Conservation (phyloP, 2,888 invertebrate genomes). For the Hirtodrosophila cameraria region DNA sequence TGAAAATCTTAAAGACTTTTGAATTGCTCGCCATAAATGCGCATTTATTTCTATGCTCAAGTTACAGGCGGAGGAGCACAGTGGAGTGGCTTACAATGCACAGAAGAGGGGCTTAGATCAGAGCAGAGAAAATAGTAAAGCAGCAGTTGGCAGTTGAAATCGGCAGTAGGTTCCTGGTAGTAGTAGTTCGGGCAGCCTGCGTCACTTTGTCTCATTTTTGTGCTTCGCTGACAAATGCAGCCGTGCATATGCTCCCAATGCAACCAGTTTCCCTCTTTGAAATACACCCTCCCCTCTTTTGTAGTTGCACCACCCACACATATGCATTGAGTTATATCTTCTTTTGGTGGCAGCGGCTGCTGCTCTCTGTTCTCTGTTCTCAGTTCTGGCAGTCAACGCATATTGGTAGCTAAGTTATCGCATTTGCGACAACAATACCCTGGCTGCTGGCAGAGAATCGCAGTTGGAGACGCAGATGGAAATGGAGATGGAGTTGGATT, state of each 20-base stretch:
- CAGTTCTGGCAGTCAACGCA: constrained; percentile 73
- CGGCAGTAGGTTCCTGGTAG: constrained; percentile 28
- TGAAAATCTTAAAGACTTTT: constrained; percentile 79
- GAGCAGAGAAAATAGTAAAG: constrained; percentile 4
- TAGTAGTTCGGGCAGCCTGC: constrained; percentile 49
- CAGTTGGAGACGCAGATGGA: constrained; percentile 7
- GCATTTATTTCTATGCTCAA: constrained; percentile 79
- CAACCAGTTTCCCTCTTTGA: constrained; percentile 8
- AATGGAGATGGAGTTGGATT: constrained; percentile 14
- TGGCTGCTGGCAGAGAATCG: constrained; percentile 14
- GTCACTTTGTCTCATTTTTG: constrained; percentile 79
- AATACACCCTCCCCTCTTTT: constrained; percentile 18
- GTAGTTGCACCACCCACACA: constrained; percentile 40
- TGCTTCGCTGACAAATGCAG: constrained; percentile 80
- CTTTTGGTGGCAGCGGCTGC: constrained; percentile 44
- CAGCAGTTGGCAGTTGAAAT: constrained; percentile 29
- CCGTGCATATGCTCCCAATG: constrained; percentile 72
- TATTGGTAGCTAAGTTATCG: constrained; percentile 80
- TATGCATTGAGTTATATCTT: constrained; percentile 73
- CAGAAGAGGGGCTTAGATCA: neutral
- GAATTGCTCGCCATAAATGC: constrained; percentile 79
- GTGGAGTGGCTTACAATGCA: neutral
- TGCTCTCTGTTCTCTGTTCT: constrained; percentile 7
- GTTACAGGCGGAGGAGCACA: constrained; percentile 45
- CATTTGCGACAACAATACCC: constrained; percentile 79